Conservation (phyloP, 2,113 vertebrate genomes). For the Notothenia coriiceps region DNA sequence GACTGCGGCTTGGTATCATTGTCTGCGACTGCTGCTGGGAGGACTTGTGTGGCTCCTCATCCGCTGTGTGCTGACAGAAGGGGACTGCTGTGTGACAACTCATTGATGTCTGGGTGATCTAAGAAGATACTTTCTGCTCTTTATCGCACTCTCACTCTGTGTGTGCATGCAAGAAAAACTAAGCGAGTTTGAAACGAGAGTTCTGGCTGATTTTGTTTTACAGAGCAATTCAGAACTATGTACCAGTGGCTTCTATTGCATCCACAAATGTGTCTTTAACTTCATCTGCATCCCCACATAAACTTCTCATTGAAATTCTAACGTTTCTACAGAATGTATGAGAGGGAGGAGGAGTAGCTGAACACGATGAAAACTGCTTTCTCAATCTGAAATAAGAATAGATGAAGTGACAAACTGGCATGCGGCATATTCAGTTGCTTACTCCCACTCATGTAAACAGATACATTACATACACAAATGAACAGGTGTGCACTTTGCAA, state of each 20-base stretch:
- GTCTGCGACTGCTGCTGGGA: conserved; percentile 61
- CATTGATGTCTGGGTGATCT: conserved; percentile 72
- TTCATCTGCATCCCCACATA: conserved; percentile 1
- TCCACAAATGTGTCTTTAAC: conserved; percentile 22
- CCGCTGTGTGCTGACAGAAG: conserved; percentile 59
- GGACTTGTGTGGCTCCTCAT: conserved; percentile 63
- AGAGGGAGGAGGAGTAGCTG: not conserved
- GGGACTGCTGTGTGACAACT: conserved; percentile 65
- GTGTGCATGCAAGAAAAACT: conserved; percentile 8
- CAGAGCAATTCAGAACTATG: not conserved
- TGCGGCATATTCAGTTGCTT: conserved; percentile 17
- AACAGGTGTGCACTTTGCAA: conserved; percentile 62
- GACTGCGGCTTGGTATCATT: conserved; percentile 48
- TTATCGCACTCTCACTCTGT: not conserved
- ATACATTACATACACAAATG: conserved; percentile 28
- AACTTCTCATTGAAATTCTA: conserved; percentile 9
- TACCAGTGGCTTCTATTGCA: not conserved
- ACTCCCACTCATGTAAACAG: conserved; percentile 65
- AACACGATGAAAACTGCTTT: conserved; percentile 5
- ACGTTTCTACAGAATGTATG: not conserved
- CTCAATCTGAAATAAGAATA: conserved; percentile 11
- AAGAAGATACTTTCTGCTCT: conserved; percentile 50
- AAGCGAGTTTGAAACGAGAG: conserved; percentile 24
- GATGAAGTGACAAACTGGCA: conserved; percentile 17
- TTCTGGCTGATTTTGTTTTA: conserved; percentile 10